Percentiles rank a stretch among this genome's conserved stretches.
Conservation (phyloP, 2,113 vertebrate genomes). For the Pardalotus punctatus region DNA sequence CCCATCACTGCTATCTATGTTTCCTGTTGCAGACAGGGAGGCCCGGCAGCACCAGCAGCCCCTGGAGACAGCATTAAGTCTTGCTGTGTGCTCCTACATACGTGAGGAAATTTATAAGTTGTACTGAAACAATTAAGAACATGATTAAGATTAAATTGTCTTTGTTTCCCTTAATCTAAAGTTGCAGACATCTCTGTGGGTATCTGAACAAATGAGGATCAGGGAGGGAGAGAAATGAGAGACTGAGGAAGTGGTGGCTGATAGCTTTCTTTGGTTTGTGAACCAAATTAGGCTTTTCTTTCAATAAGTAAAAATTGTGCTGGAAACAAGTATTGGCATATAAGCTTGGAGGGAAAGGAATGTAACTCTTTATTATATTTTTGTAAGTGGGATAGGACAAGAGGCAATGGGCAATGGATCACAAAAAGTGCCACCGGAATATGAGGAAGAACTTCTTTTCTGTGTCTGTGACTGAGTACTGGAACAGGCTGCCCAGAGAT, state of each 20-base stretch:
- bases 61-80: accelerated
- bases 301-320: background rate
- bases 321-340: background rate
- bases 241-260: background rate
- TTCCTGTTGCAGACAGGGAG: background rate
- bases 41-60: background rate
- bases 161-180: background rate
- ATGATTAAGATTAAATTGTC: background rate
- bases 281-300: background rate
- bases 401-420: background rate
- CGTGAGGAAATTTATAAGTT: background rate
- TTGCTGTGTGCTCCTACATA: accelerated
- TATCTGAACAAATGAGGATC: background rate
- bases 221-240: background rate
- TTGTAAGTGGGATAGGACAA: background rate
- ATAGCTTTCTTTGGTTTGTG: background rate
- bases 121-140: background rate
- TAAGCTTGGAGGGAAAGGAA: background rate
- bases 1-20: background rate
- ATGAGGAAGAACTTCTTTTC: background rate
- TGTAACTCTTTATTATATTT: background rate
- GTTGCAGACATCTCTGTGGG: background rate
- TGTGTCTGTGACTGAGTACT: background rate
- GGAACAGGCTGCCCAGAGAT: background rate
- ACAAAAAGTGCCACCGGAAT: accelerated